Evolutionary conservation across 2,888 invertebrate species (phyloP).

Genomic region (Cephalotes varians): DNA sequence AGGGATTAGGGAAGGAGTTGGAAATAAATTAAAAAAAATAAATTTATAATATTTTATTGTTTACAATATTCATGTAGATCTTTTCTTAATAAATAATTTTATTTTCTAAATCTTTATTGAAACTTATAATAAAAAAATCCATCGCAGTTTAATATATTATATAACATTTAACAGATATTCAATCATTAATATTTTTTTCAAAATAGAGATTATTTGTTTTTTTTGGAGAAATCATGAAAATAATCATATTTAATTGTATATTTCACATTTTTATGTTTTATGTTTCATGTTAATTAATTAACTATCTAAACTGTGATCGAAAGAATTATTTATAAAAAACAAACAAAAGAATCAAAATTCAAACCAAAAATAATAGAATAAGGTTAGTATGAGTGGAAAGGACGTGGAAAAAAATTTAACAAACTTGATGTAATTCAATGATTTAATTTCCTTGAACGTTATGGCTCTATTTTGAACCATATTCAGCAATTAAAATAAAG

Average conservation of each 20-base stretch:
- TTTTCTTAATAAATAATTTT: slow-evolving; percentile 19
- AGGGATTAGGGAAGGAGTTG: too few species aligned
- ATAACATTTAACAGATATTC: not conserved
- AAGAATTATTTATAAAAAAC: too few species aligned
- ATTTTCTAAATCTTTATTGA: not conserved
- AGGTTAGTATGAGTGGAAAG: too few species aligned
- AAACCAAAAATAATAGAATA: too few species aligned
- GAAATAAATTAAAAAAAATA: too few species aligned
- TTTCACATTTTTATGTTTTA: not conserved
- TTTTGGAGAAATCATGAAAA: not conserved
- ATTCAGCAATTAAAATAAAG: too few species aligned
- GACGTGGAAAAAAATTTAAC: too few species aligned
- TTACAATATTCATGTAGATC: slow-evolving; percentile 12
- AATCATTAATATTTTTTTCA: not conserved
- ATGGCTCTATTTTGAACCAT: too few species aligned
- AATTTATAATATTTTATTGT: slow-evolving; percentile 11
- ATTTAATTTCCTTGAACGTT: too few species aligned
- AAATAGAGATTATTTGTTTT: not conserved
- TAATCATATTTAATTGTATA: not conserved
- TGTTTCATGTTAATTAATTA: too few species aligned
- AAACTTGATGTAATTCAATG: too few species aligned
- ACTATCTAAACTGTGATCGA: not conserved
- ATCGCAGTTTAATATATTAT: not conserved
- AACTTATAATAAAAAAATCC: not conserved
- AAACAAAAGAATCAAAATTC: too few species aligned